Evolutionary conservation across 2,888 invertebrate species (phyloP).

Genomic region (Sialis fuliginosa): DNA sequence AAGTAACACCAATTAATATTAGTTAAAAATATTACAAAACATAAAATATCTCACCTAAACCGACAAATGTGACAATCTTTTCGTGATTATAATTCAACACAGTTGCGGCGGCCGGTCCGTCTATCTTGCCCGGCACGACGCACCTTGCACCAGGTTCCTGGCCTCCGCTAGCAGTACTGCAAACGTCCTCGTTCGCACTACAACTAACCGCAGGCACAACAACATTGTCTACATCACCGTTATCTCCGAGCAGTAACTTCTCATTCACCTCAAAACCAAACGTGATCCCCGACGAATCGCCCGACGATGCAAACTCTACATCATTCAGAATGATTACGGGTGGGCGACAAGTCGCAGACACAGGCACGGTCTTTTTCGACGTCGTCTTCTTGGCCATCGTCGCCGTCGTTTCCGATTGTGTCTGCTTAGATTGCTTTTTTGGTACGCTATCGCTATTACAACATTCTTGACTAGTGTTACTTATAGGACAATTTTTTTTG

Average conservation of each 20-base stretch:
- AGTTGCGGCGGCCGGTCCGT: slow-evolving; percentile 24
- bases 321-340: slow-evolving; percentile 59
- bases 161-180: slow-evolving; percentile 5
- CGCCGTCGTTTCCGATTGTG: background rate
- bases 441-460: slow-evolving; percentile 1
- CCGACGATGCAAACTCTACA: slow-evolving; percentile 21
- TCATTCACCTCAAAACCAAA: slow-evolving; percentile 70
- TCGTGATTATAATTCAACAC: slow-evolving; percentile 35
- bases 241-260: slow-evolving; percentile 38
- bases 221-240: slow-evolving; percentile 9
- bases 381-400: background rate
- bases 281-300: slow-evolving; percentile 41
- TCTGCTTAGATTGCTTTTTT: background rate
- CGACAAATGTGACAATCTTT: slow-evolving; percentile 43
- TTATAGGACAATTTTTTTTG: slow-evolving; percentile 4
- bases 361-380: background rate
- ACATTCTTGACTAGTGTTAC: slow-evolving; percentile 5
- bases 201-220: slow-evolving; percentile 9
- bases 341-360: slow-evolving; percentile 25
- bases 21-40: slow-evolving; percentile 2
- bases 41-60: slow-evolving; percentile 31
- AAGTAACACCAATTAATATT: background rate
- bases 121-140: slow-evolving; percentile 26
- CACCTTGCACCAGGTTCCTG: slow-evolving; percentile 16
- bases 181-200: slow-evolving; percentile 14